Conservation (phyloP, 2,888 invertebrate species). For the Dasypogon diadema region DNA sequence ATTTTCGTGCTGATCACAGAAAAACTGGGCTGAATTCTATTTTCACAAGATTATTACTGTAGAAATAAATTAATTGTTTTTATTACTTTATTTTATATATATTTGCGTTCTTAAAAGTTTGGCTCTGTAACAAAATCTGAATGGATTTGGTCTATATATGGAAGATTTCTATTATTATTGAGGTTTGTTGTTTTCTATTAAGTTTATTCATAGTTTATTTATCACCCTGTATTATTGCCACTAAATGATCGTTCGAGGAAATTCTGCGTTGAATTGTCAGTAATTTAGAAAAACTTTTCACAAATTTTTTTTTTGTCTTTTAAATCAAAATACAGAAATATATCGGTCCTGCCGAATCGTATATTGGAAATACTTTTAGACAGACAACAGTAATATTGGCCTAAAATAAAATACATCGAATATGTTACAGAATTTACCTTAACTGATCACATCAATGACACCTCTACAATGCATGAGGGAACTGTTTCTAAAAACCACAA, state of each 20-base stretch:
- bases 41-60: constrained; percentile 43
- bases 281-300: too few relatives aligned
- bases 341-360: too few relatives aligned
- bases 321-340: too few relatives aligned
- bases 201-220: constrained; percentile 30
- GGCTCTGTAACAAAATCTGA: constrained; percentile 30
- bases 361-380: too few relatives aligned
- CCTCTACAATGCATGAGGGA: constrained; percentile 6
- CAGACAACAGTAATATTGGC: too few relatives aligned
- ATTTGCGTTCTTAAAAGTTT: constrained; percentile 6
- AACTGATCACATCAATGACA: constrained; percentile 1
- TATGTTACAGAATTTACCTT: too few relatives aligned
- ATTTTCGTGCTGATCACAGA: constrained; percentile 52
- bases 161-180: constrained; percentile 21
- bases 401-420: too few relatives aligned
- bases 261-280: too few relatives aligned
- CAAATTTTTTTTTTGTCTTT: too few relatives aligned
- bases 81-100: constrained; percentile 26
- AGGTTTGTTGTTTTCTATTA: constrained; percentile 1
- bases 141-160: constrained; percentile 11
- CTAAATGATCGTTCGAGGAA: not conserved
- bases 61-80: constrained; percentile 49
- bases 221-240: constrained; percentile 43
- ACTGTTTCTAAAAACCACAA: constrained; percentile 30
- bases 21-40: constrained; percentile 52